Evolutionary conservation across 2,797 vertebrate genomes (phyloP), one percentile per base, ranked within the genome.

Genomic region (Staurois parvus): DNA sequence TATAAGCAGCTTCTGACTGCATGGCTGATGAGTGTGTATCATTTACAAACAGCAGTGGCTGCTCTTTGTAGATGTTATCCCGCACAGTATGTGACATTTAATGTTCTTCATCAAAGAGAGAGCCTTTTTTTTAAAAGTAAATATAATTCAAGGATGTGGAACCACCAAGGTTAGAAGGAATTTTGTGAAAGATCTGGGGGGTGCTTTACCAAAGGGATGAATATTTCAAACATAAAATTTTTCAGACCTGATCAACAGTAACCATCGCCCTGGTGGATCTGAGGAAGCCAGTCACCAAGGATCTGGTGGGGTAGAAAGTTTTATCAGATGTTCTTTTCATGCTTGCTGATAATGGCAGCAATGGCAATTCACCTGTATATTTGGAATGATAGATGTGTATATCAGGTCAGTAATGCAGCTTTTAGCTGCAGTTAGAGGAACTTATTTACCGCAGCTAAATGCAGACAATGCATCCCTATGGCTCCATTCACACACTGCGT

Each of bases 1-100:
- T 32, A 81, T 74, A 40, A 83, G 28, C 26, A 66, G 80, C 81
- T 83, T 67, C 40, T 75, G 72, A 83, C 56, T 40, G 62, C 72
- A 76, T 76, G 72, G 72, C 52, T 19, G 62, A 83, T 67, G 62
- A 48, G 32, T 62, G 80, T 29, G 56, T 45, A 30, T 74, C 52
- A 82, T 74, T 74, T 45, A 74, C 68, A 81, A 81, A 72, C 79
- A 45, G 56, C 70, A 74, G 32, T 29, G 15, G 10, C 56, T 26
- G 59, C 28, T 74, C 72, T 74, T 73, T 74, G 48, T 66, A 74
- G 80, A 82, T 30, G 21, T 42, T 19, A 19, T 82, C 37, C 80
- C 40, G 56, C 79, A 73, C 40, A 30, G 56, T 73, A 34, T 64
- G 69, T 30, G 68, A 64, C 72, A 64, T 64, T 74, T 82, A 45